Base-by-base conservation (phyloP, 2,888 invertebrate genomes). In the Tuberolachnus salignus region DNA sequence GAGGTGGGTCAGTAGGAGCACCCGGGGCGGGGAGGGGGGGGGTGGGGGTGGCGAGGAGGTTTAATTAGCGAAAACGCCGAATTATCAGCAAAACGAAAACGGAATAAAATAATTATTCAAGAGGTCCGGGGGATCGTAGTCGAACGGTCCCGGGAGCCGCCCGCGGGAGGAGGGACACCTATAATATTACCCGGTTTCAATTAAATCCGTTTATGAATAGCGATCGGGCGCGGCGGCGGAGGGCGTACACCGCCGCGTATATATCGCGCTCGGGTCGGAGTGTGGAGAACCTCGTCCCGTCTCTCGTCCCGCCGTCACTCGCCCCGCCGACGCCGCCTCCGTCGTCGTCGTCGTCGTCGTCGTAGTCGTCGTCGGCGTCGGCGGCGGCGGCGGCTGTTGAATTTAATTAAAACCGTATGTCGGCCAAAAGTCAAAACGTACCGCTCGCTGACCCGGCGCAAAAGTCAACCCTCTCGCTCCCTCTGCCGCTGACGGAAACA, bases 401-500 rank as follows among this genome's bases (percentile, higher is more conserved):
- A 80, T 73, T 67, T 80, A 80, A 80, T 80, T 72, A 80, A 80
- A 80, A 80, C 73, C 80, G 72, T 80, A 72, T 66, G 73, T 73
- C 74, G 73, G 67, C 66, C 71, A 59, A 78, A 78, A 69, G 67
- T 57, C 71, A 59, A 78, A 78, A 69, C 75, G 19, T n/a, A n/a
- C 59, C 42, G 46, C 66, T n/a, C 71, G 66, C 51, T 67, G 69
- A 49, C 57, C 67, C 59, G 21, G 59, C 78, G 69, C 78, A 78
- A 78, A 78, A 78, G 78, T 78, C 78, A 67, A 78, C 78, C 69
- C 59, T 59, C 66, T n/a, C 34, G 34, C 34, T n/a, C n/a, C n/a
- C n/a, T n/a, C n/a, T 67, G 66, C 59, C 69, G 23, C 59, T 69
- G 78, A 78, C 69, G 78, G 78, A 59, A 78, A 78, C 67, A 69